Evolutionary conservation across 2,888 invertebrate species (phyloP), one percentile per base, ranked within the genome.

Genomic region (Agrotis segetum): DNA sequence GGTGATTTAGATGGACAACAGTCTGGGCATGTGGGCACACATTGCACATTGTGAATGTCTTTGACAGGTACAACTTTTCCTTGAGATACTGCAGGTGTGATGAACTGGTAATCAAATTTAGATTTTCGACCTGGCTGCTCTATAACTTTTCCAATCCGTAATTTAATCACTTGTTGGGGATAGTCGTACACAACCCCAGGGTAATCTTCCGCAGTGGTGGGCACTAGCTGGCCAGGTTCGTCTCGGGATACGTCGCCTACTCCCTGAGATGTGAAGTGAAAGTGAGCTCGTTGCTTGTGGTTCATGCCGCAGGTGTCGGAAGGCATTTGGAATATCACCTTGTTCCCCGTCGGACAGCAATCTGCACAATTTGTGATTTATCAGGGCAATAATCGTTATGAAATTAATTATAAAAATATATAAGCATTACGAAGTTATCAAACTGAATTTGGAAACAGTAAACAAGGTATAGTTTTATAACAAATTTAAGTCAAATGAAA

Each of bases 341-440:
- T 95, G 91, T 95, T 95, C 79, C 95, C 96, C 89, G 93, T 81
- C 82, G 95, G 95, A 83, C 95, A 96, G 95, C 96, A 96, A 96
- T 95, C 96, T 96, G 95, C 85, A 93, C 91, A 95, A 93, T 90
- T 87, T 81, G 84, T 88, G 81, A 86, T 85, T 77, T 84, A 80
- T 91, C 84, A 90, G 81, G 80, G 77, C 53, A 69, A 81, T 63
- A 67, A 71, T 70, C 50, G 62, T 62, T 68, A 77, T 59, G 24
- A 65, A 71, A 74, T 70, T 68, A 40, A 46, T 56, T 70, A 17
- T 62, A 24, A 61, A 44, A 47, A 49, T 44, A 64, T 16, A 58
- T 49, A 49, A 71, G 24, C 49, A 34, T 52, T 40, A 77, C 19
- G 66, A 56, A 53, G 24, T 19, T 29, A 66, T 46, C n/a, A 5